Base-by-base conservation (phyloP, 2,113 vertebrate species). In the Montifringilla adamsi region DNA sequence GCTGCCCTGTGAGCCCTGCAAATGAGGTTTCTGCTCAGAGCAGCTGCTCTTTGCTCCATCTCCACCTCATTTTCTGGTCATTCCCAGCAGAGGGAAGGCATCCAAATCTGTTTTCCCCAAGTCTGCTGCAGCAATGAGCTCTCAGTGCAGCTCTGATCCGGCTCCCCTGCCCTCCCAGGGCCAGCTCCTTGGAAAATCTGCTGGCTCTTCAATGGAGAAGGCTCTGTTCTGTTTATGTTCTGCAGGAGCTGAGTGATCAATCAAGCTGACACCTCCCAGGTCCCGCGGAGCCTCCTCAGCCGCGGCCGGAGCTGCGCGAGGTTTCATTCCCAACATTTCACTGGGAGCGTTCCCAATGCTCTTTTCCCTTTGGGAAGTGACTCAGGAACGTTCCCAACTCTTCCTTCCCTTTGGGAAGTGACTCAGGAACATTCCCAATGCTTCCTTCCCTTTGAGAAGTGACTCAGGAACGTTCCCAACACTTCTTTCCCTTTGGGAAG, bases 211-310 rank as follows among this genome's bases (percentile, higher is more conserved):
- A 31, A 28, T 4, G 69, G 88, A 88, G 41, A 85, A 56, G 68
- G 87, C 93, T 94, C 78, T 46, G 41, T 8, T 33, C 39, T 93
- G 94, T 92, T 94, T 70, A 37, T 94, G 96, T 93, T 77, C 93
- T 67, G 35, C 78, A 52, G 74, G 2, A 80, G 81, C 84, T 13
- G 46, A 35, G 78, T 66, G 94, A 97, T 97, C 83, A 93, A 96
- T 97, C 94, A 96, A 28, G 44, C 93, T 96, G 96, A 94, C 96
- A 93, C 66, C 13, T 49, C 68, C 49, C 4, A 81, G 80, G 59
- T 16, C 3, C 86, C 49, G 55, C 9, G 26, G 46, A 89, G 73
- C 73, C 69, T 78, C 73, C 87, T 75, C 72, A 12, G 92, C 95
- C 15, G 62, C 2, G 44, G 33, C 64, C 14, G 24, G 72, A 3